Evolutionary conservation across 2,797 vertebrate genomes (phyloP).

Genomic region (Neopelma chrysocephalum): DNA sequence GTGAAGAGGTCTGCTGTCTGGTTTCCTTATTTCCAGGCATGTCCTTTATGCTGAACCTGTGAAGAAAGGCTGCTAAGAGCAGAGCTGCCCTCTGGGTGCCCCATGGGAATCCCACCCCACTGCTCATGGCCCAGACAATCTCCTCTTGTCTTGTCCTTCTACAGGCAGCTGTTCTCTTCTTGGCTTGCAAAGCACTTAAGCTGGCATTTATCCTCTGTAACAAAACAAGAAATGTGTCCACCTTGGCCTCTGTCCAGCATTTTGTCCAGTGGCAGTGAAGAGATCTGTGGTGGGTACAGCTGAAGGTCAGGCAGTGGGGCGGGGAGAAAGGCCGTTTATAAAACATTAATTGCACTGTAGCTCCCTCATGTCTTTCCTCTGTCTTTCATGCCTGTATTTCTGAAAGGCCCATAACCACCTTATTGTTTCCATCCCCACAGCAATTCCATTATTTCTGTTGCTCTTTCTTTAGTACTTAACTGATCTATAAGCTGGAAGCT

Average conservation of each 20-base stretch:
- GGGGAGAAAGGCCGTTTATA: not conserved
- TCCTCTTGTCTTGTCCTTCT: slow-evolving; percentile 28
- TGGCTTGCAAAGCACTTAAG: not conserved
- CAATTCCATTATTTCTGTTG: slow-evolving; percentile 1
- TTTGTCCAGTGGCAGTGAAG: not conserved
- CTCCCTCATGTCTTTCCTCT: not conserved
- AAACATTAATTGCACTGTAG: not conserved
- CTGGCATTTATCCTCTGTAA: not conserved
- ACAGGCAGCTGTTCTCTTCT: slow-evolving; percentile 17
- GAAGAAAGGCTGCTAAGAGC: not conserved
- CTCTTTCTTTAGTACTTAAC: slow-evolving; percentile 31
- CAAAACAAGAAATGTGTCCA: slow-evolving; percentile 37
- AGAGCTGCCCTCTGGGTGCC: not conserved
- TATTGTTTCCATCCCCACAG: not conserved
- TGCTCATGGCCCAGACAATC: not conserved
- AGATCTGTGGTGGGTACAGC: not conserved
- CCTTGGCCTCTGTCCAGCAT: slow-evolving; percentile 36
- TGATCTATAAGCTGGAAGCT: slow-evolving; percentile 11
- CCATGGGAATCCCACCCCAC: not conserved
- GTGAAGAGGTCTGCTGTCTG: not conserved
- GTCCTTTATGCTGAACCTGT: not conserved
- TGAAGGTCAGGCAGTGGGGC: slow-evolving; percentile 15
- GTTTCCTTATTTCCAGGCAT: not conserved
- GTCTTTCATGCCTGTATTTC: not conserved
- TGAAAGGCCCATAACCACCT: not conserved